Conservation (phyloP, 2,113 vertebrate genomes). For the Rana temporaria region DNA sequence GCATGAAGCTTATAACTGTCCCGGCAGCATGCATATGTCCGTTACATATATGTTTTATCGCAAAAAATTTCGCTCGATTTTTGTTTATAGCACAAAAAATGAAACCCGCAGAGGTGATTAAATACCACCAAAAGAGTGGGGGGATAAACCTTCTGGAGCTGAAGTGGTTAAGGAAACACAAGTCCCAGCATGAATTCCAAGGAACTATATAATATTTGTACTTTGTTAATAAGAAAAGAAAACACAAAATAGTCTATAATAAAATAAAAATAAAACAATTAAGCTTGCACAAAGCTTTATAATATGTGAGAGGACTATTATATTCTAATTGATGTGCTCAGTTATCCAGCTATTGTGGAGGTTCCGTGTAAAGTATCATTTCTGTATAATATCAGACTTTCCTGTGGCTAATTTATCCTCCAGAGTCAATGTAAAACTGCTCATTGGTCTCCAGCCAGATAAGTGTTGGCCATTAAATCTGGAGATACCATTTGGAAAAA, state of each 20-base stretch:
- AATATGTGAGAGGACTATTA: conserved; percentile 3
- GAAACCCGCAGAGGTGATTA: too few relatives aligned
- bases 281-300: conserved; percentile 11
- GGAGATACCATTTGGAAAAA: conserved; percentile 50
- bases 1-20: too few relatives aligned
- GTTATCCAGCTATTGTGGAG: conserved; percentile 7
- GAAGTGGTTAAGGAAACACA: too few relatives aligned
- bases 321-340: not conserved
- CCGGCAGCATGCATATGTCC: too few relatives aligned
- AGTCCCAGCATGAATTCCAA: too few relatives aligned
- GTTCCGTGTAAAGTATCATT: conserved; percentile 29
- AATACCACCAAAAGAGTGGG: too few relatives aligned
- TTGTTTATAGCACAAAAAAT: too few relatives aligned
- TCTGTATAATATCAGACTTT: conserved; percentile 14
- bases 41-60: too few relatives aligned
- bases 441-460: conserved; percentile 49
- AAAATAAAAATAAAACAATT: conserved; percentile 14
- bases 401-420: conserved; percentile 53
- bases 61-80: too few relatives aligned
- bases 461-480: conserved; percentile 51
- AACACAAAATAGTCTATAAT: not conserved
- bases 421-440: conserved; percentile 46
- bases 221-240: not conserved
- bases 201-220: too few relatives aligned
- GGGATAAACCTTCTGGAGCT: too few relatives aligned